These are phyloP conservation scores for Myxocyprinus asiaticus DNA, from an alignment of 2,113 vertebrate species.

Conservation along the genomic window DNA sequence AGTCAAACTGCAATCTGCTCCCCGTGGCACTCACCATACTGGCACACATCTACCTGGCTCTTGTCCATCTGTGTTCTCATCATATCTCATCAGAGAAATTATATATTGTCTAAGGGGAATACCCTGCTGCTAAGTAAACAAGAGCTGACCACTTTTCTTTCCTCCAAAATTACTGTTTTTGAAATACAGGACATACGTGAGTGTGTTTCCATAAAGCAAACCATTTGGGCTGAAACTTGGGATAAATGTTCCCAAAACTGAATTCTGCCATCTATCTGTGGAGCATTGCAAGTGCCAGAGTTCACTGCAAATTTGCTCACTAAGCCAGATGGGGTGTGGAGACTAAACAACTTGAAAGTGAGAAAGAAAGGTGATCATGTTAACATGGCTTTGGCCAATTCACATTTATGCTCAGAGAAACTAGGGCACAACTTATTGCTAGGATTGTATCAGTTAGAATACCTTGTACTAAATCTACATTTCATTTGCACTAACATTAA, in stretches of 20 bases:
- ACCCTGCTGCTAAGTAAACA: too few relatives aligned
- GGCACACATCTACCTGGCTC: slow-evolving; percentile 38
- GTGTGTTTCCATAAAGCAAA: not conserved
- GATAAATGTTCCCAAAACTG: not conserved
- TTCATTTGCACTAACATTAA: too few relatives aligned
- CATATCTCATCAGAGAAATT: not conserved
- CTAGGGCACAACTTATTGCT: too few relatives aligned
- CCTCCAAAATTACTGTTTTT: not conserved
- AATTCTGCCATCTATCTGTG: slow-evolving; percentile 52
- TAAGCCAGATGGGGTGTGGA: too few relatives aligned
- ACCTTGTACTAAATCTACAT: too few relatives aligned
- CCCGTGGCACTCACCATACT: slow-evolving; percentile 19
- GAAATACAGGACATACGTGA: slow-evolving; percentile 2
- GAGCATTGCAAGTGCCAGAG: slow-evolving; percentile 18
- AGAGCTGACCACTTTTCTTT: not conserved
- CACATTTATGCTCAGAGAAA: too few relatives aligned
- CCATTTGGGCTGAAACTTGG: not conserved
- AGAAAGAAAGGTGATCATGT: too few relatives aligned
- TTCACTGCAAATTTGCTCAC: too few relatives aligned
- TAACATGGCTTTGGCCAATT: too few relatives aligned
- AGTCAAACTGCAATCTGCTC: slow-evolving; percentile 49
- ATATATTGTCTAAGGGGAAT: too few relatives aligned
- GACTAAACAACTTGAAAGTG: not conserved
- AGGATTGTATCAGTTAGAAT: too few relatives aligned
- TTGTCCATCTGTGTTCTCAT: slow-evolving; percentile 18